Evolutionary conservation across 2,888 invertebrate genomes (phyloP), one percentile per base, ranked within the genome.

Genomic region (Drosophila pegasa): DNA sequence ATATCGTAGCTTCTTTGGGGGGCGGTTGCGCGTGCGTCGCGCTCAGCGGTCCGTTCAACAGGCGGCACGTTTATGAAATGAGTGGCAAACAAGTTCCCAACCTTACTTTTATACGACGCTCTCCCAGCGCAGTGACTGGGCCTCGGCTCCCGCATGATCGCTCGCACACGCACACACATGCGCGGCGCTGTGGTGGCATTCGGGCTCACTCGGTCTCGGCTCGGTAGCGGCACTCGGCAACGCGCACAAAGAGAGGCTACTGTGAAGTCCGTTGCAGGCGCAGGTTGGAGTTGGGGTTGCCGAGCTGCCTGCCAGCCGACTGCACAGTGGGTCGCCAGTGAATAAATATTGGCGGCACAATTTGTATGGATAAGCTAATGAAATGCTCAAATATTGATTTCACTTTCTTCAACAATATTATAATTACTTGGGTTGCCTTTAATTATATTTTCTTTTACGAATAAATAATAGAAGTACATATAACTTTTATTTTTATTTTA

Each of bases 51-150:
- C 76, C 80, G 88, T 88, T 87, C 87, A 80, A 80, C 84, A 80
- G 75, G 87, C 83, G 81, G 89, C 86, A 86, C 88, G 88, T 89
- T 89, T 91, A 83, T 80, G 87, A 91, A 92, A 91, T 92, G 91
- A 92, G 89, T 89, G 89, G 81, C 88, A 89, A 91, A 90, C 91
- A 85, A 86, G 91, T 90, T 89, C 84, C 87, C 85, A 84, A 78
- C 88, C 88, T 89, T 85, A 87, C 91, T 92, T 91, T 91, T 91
- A 91, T 91, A 91, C 83, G 87, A 75, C 81, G 75, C 74, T 80
- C 78, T 75, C 74, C 59, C 61, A 59, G 37, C 60, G 18, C 55
- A 48, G 60, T 37, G 60, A 55, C 64, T 40, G 59, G 47, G 43
- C 63, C 60, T 45, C 63, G 71, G 86, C 85, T 87, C 86, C 82